These are phyloP conservation scores for Orientallactaga sibirica DNA, from an alignment of 2,797 vertebrate species.

Conservation along the genomic window DNA sequence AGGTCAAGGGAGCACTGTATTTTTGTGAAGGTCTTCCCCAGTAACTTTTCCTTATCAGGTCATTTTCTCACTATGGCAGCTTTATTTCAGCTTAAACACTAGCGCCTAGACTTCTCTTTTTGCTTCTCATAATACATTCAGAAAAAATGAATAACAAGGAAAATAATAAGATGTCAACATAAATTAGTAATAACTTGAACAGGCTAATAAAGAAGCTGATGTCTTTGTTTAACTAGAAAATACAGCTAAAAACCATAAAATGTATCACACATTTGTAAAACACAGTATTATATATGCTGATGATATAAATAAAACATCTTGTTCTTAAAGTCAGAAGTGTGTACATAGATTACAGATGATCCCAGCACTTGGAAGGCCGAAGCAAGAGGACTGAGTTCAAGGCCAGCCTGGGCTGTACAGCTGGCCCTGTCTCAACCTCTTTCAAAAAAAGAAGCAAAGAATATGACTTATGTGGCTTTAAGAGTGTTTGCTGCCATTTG, in stretches of 20 bases:
- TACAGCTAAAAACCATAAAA: slow-evolving; percentile 34
- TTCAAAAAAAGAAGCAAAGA: neutral
- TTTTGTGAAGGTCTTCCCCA: slow-evolving; percentile 43
- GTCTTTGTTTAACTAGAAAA: slow-evolving; percentile 42
- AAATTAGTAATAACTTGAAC: slow-evolving; percentile 35
- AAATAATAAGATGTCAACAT: slow-evolving; percentile 43
- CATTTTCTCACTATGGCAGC: slow-evolving; percentile 30
- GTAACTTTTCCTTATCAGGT: slow-evolving; percentile 10
- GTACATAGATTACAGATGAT: neutral
- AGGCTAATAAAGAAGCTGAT: slow-evolving; percentile 45
- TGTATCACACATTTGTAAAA: slow-evolving; percentile 13
- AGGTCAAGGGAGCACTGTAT: neutral
- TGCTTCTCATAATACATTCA: slow-evolving; percentile 55
- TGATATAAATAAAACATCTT: slow-evolving; percentile 9
- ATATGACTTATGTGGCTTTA: neutral
- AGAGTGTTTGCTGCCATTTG: slow-evolving; percentile 13
- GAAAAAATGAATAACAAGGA: slow-evolving; percentile 30
- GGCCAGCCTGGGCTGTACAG: neutral
- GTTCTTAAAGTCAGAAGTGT: slow-evolving; percentile 30
- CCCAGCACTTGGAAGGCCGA: neutral
- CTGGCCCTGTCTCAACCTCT: neutral
- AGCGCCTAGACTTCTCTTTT: slow-evolving; percentile 23
- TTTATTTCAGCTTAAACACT: slow-evolving; percentile 36
- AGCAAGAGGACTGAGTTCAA: neutral
- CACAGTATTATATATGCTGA: neutral